Evolutionary conservation across 2,113 vertebrate genomes (phyloP), one percentile per base, ranked within the genome.

Genomic region (Scopus umbretta): DNA sequence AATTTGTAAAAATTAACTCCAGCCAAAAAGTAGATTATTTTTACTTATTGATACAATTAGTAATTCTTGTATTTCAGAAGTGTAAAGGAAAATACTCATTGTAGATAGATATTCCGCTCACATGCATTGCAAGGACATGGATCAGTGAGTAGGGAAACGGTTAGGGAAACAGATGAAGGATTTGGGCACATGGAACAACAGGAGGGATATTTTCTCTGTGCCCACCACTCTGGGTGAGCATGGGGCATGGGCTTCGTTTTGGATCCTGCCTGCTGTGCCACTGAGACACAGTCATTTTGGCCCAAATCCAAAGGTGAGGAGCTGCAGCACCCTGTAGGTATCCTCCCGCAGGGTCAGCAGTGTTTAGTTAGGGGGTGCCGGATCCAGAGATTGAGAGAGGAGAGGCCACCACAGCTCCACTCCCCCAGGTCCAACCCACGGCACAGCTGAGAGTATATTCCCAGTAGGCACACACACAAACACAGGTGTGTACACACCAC

Each of bases 371-470:
- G 19, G 29, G n/a, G n/a, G 13, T 49, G 42, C 13, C 1, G 0
- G 42, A 56, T 88, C 42, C 2, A 0, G n/a, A 80, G 66, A n/a
- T n/a, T 1, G 1, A n/a, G 40, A 23, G 34, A 40, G 21, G 21
- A 7, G 50, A n/a, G 13, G 19, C 20, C 3, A 4, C 32, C 1
- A 1, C 50, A 50, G 32, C 52, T 67, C 32, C 52, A 45, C 7
- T 62, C 20, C 26, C 32, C 27, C 45, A 59, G 36, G 32, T 32
- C 43, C 59, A 32, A 26, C 17, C 17, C 1, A 0, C 17, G n/a
- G n/a, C 56, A 29, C 23, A 26, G 67, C 59, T 66, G 43, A 42
- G 42, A 42, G 22, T 36, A 36, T 42, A 19, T 36, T 52, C 36
- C 36, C 38, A 19, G 38, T 6, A 66, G 32, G 21, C 32, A 38